Evolutionary conservation across 2,888 invertebrate genomes (phyloP).

Genomic region (Stenoptilia bipunctidactyla): DNA sequence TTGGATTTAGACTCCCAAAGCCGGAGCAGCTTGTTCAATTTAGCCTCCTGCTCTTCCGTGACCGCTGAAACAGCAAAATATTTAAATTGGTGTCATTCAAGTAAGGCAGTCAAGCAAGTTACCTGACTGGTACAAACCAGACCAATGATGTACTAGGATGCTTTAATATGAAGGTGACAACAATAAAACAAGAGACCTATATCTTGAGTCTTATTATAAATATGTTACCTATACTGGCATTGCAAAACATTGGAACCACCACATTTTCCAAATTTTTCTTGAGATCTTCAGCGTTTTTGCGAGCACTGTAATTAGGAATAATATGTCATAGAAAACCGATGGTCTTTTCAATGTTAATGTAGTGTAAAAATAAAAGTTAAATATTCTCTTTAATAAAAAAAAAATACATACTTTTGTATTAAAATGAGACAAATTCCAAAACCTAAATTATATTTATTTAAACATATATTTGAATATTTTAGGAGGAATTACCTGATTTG

Average conservation of each 20-base stretch:
- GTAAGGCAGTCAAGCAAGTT: conserved; percentile 49
- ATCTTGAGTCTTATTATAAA: conserved; percentile 69
- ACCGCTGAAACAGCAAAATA: conserved; percentile 74
- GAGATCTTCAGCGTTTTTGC: conserved; percentile 94
- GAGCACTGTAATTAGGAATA: conserved; percentile 83
- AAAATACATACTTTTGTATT: background rate
- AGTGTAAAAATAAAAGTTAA: background rate
- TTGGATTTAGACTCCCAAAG: conserved; percentile 97
- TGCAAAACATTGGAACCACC: conserved; percentile 98
- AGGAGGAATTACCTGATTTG: too few species aligned
- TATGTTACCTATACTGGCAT: conserved; percentile 83
- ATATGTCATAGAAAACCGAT: conserved; percentile 64
- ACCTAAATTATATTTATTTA: background rate
- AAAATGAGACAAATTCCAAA: background rate
- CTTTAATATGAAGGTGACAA: conserved; percentile 50
- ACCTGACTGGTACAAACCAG: conserved; percentile 59
- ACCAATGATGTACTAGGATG: conserved; percentile 49
- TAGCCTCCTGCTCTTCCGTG: conserved; percentile 88
- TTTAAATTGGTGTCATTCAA: conserved; percentile 52
- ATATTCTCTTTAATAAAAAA: background rate
- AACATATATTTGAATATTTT: background rate
- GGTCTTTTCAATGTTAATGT: background rate
- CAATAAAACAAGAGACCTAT: conserved; percentile 58
- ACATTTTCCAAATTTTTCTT: conserved; percentile 94
- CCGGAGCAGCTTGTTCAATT: conserved; percentile 92